These are phyloP conservation scores for Pyrrhosoma nymphula DNA, from an alignment of 2,888 invertebrate species.

Conservation along the genomic window DNA sequence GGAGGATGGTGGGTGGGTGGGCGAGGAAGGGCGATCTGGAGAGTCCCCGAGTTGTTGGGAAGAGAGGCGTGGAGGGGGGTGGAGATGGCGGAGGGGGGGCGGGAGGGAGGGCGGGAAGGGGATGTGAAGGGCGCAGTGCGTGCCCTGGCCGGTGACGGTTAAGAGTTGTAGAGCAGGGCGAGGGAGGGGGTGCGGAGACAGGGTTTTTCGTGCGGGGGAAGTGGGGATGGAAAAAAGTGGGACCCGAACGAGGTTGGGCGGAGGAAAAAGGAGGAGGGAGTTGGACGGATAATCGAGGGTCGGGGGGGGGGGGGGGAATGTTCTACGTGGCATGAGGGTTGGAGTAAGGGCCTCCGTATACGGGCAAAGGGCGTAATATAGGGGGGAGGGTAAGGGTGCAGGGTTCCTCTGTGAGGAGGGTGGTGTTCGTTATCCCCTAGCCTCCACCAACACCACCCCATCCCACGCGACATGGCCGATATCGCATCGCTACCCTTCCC, in stretches of 20 bases:
- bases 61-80: too few species aligned
- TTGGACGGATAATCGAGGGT: not conserved
- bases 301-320: not conserved
- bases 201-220: slow-evolving; percentile 24
- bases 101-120: not conserved
- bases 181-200: not conserved
- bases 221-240: slow-evolving; percentile 69
- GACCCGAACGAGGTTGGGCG: slow-evolving; percentile 40
- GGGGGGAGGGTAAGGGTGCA: not conserved
- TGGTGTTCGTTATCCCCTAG: not conserved
- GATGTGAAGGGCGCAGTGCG: slow-evolving; percentile 68
- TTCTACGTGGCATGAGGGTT: not conserved
- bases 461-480: slow-evolving; percentile 63
- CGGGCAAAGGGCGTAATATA: not conserved
- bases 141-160: slow-evolving; percentile 50
- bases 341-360: not conserved
- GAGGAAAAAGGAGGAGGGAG: not conserved
- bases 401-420: slow-evolving; percentile 39
- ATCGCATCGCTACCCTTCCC: slow-evolving; percentile 4
- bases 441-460: slow-evolving; percentile 12
- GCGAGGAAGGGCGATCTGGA: not conserved
- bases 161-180: slow-evolving; percentile 11
- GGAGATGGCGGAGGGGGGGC: too few species aligned
- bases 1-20: slow-evolving; percentile 40
- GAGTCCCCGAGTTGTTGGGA: too few species aligned